Conservation (phyloP, 2,888 invertebrate genomes). For the Eremobia ochroleuca region DNA sequence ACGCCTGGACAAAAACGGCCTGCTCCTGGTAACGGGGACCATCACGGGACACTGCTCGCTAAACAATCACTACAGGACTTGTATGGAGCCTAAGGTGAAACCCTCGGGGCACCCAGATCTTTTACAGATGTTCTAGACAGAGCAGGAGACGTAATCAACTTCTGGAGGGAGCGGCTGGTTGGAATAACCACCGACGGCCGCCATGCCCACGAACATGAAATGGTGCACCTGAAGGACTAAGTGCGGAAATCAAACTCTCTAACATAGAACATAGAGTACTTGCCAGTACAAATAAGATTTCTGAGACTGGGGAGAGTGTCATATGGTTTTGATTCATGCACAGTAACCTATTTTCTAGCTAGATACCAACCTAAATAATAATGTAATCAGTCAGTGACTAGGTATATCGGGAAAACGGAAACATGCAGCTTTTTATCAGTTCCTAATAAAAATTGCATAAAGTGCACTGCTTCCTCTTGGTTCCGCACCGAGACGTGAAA, state of each 20-base stretch:
- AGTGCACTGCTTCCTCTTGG: conserved; percentile 40
- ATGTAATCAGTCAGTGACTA: background rate
- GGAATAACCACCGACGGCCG: background rate
- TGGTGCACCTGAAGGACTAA: background rate
- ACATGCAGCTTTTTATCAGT: conserved; percentile 22
- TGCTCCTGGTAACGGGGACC: background rate
- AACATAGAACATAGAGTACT: background rate
- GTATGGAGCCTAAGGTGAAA: background rate
- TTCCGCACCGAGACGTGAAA: conserved; percentile 52
- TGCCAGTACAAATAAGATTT: background rate
- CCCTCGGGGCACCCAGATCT: background rate
- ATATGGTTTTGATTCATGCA: background rate
- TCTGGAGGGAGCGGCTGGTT: background rate
- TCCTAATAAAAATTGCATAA: conserved; percentile 40
- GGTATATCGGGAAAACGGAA: conserved; percentile 29
- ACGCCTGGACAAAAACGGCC: background rate
- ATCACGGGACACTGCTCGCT: background rate
- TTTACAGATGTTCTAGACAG: background rate
- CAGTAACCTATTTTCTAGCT: conserved; percentile 35
- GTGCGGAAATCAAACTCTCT: background rate
- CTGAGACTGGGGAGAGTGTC: background rate
- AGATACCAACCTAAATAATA: background rate
- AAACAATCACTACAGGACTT: background rate
- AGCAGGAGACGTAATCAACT: background rate
- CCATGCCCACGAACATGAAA: background rate